Percentiles rank a stretch among this genome's conserved stretches.
These are phyloP conservation scores for Dryobotodes eremita DNA, from an alignment of 2,888 invertebrate species.

Conservation along the genomic window DNA sequence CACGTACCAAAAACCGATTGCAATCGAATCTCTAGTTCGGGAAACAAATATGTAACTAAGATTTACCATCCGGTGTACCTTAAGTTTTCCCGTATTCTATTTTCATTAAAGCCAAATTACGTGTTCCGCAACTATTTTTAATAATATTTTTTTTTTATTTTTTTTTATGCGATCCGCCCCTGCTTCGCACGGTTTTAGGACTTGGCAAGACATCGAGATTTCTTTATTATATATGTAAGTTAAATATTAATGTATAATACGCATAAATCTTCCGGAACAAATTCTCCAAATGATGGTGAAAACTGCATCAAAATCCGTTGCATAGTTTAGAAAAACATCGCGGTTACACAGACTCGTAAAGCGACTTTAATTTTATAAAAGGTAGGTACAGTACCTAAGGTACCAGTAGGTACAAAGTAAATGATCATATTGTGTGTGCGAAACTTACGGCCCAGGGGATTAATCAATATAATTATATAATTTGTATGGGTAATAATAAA, in stretches of 20 bases:
- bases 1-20: too few relatives aligned
- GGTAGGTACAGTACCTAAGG: not conserved
- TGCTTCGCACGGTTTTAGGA: not conserved
- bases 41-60: too few relatives aligned
- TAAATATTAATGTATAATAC: not conserved
- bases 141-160: too few relatives aligned
- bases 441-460: not conserved
- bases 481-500: not conserved
- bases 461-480: slow-evolving; percentile 19
- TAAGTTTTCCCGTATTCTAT: too few relatives aligned
- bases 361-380: not conserved
- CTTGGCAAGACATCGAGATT: not conserved
- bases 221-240: not conserved
- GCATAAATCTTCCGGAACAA: too few relatives aligned
- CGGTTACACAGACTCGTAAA: not conserved
- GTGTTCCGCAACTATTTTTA: too few relatives aligned
- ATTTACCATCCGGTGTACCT: too few relatives aligned
- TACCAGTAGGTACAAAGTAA: not conserved
- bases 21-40: too few relatives aligned
- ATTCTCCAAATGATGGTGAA: too few relatives aligned
- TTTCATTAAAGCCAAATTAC: too few relatives aligned
- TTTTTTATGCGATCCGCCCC: not conserved
- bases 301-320: not conserved
- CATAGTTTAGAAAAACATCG: too few relatives aligned
- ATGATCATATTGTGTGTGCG: not conserved